phyloP scores from a whole-genome alignment of 2,113 vertebrate species.

The Rhegmatorhina hoffmannsi region DNA sequence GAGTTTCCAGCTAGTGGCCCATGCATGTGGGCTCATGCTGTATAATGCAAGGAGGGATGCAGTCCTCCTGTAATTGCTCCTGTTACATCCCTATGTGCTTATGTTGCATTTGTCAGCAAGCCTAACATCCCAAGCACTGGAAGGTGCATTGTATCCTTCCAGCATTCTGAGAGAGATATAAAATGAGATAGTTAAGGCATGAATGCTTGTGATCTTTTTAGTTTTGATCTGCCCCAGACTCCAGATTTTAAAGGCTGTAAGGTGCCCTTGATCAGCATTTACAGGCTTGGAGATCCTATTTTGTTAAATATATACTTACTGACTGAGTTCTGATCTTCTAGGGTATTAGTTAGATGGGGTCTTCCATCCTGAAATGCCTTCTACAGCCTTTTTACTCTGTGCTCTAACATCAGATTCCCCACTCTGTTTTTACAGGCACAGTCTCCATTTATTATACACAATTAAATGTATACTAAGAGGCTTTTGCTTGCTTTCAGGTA shows the following conservation, averaged over 20 bases:
- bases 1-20: background rate
- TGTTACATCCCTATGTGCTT: background rate
- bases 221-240: background rate
- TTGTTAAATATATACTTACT: background rate
- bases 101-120: background rate
- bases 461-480: background rate
- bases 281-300: background rate
- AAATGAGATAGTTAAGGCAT: background rate
- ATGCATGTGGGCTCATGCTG: background rate
- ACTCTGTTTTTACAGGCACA: background rate
- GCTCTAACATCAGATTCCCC: background rate
- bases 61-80: background rate
- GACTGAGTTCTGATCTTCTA: background rate
- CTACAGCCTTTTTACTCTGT: background rate
- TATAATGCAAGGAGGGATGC: background rate
- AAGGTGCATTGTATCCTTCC: background rate
- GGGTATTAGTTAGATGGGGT: background rate
- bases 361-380: background rate
- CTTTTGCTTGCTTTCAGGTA: background rate
- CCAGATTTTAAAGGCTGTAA: background rate
- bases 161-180: background rate
- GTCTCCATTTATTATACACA: background rate
- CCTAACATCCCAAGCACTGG: background rate
- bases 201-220: background rate
- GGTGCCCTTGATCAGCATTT: background rate